Evolutionary conservation across 2,113 vertebrate genomes (phyloP), one percentile per base, ranked within the genome.

Genomic region (Oreochromis aureus): DNA sequence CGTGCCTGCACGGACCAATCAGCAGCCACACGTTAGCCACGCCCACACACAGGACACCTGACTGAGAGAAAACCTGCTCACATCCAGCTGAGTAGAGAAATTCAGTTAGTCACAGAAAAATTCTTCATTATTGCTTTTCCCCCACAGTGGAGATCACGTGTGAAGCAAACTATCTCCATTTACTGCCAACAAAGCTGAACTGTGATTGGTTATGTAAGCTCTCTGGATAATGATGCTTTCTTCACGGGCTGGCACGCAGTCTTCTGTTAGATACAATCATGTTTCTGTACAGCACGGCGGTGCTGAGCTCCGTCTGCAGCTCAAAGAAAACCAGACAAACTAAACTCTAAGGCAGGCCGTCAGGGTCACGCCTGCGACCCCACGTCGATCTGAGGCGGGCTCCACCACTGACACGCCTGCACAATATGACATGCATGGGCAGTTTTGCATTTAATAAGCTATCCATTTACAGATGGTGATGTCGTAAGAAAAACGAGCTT

Each of bases 1-100:
- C 98, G 46, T 97, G 99, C 94, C 98, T 99, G 81, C 16, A 61
- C 2, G 44, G 48, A 78, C 7, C 81, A 83, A 81, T 19, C 79
- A 61, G 15, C 19, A 81, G 30, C 27, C 24, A 39, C 11, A 59
- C 4, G 71, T 82, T 2, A 46, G 11, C 6, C 13, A 58, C 27
- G 12, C 73, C 3, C 59, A 39, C 13, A 51, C 19, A 32, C 11
- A 34, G 66, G 15, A 24, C 7, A 13, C 19, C 30, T 1, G 4
- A 11, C 5, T 46, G 34, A 41, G 56, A 46, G 32, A 22, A 44
- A 71, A 71, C 3, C 39, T 73, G 41, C 69, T 46, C 22, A n/a
- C 15, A 30, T 32, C 18, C 0, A 3, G 36, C 36, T 15, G 55
- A 54, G 19, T 10, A 24, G 1, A 71, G 22, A 18, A 73, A 46